Evolutionary conservation across 92 coral and sea anemone genomes (phyloP), one percentile per base, ranked within the genome.

Genomic region (Umimayanthus kanabou): DNA sequence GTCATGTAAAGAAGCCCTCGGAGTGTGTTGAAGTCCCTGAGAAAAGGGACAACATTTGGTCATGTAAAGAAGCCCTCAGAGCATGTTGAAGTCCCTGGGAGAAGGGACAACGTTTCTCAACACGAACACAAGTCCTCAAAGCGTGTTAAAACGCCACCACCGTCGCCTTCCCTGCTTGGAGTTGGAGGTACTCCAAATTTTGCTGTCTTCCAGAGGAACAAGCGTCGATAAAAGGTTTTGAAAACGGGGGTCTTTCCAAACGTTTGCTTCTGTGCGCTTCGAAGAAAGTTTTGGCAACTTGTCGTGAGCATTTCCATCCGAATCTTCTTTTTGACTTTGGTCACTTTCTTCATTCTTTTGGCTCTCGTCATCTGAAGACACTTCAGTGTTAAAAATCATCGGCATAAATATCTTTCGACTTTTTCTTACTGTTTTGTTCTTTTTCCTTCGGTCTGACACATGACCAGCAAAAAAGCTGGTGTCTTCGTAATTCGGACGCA

Each of bases 161-260:
- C 85, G 57, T n/a, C 76, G 11, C 33, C 11, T 65, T 20, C 85
- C 58, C 18, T 33, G 28, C 33, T 25, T 26, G 4, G 47, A 75
- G 4, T 7, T 20, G 7, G 75, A 81, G 37, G 53, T 11, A 23
- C 33, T 81, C 50, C 76, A 39, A 8, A n/a, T 39, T 8, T 8
- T 40, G 8, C 37, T 40, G 26, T 81, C 85, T 14, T 81, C 85
- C 73, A 64, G 28, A 11, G 92, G 92, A 85, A 89, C 92, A 75
- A 93, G 77, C 33, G 90, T 55, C 4, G 95, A 93, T 20, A 93
- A 67, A 15, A 93, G 91, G 37, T 82, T 91, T 75, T 91, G 86
- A 89, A 93, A 93, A 64, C 95, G 77, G 2, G 93, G 88, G 40
- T 93, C 95, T 28, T 74, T 70, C 43, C 87, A 57, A 4, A 69